Conservation (phyloP, 2,797 vertebrate genomes). For the Carapus acus region DNA sequence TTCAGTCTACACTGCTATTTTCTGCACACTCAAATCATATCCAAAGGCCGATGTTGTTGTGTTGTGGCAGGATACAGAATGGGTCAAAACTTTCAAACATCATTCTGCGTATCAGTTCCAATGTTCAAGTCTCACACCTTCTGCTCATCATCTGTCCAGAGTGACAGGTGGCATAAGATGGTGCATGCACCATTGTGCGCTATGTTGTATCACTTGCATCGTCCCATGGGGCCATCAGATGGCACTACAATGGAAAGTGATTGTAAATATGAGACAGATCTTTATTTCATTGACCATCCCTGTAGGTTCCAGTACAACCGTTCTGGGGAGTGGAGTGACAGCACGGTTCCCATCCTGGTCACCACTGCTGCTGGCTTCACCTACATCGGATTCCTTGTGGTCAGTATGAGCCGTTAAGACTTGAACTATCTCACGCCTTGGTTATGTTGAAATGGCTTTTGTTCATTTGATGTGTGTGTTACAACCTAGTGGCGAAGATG, state of each 20-base stretch:
- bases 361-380: constrained; percentile 88
- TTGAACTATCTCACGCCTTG: neutral
- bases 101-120: no score
- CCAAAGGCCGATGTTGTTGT: no score
- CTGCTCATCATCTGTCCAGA: no score
- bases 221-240: no score
- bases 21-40: no score
- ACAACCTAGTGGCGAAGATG: neutral
- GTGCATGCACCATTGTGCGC: no score
- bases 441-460: neutral
- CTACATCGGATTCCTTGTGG: constrained; percentile 87
- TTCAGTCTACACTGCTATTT: no score
- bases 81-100: no score
- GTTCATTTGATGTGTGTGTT: constrained; percentile 6
- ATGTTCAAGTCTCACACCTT: no score
- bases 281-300: constrained; percentile 15
- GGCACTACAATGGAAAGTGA: neutral
- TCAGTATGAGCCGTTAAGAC: constrained; percentile 42
- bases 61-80: no score
- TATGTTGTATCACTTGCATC: no score
- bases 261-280: neutral
- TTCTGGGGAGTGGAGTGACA: constrained; percentile 93
- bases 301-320: constrained; percentile 91
- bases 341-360: constrained; percentile 88
- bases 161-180: no score